Evolutionary conservation across 2,113 vertebrate genomes (phyloP).

Genomic region (Cephalopholis sonnerati): DNA sequence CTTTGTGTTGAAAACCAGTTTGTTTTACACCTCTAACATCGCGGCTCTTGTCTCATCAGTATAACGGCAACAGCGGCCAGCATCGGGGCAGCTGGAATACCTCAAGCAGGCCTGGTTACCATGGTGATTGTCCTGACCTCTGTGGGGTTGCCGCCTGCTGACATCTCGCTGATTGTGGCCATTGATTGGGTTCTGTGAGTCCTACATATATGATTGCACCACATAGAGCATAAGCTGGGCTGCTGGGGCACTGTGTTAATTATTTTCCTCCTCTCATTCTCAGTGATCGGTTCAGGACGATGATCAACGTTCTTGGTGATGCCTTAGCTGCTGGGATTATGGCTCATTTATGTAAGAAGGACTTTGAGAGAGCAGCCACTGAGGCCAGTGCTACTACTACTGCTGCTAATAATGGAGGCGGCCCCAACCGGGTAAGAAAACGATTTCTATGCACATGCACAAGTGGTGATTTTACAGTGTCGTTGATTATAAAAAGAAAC

Average conservation of each 20-base stretch:
- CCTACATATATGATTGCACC: neutral
- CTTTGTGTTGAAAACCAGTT: neutral
- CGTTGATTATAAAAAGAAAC: neutral
- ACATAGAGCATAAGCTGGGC: neutral
- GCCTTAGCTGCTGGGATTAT: conserved; percentile 89
- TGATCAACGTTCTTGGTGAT: conserved; percentile 89
- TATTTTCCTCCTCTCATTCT: neutral
- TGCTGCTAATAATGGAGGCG: conserved; percentile 16
- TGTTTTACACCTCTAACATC: neutral
- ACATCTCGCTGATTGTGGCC: conserved; percentile 90
- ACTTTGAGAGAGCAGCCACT: conserved; percentile 78
- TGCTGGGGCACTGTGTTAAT: neutral
- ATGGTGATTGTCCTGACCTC: conserved; percentile 93
- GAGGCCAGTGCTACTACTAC: neutral
- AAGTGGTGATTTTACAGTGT: neutral
- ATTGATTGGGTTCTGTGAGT: conserved; percentile 90
- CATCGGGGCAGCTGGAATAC: conserved; percentile 88
- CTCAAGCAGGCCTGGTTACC: conserved; percentile 89
- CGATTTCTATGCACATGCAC: neutral
- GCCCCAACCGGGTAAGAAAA: conserved; percentile 69
- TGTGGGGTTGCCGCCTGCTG: conserved; percentile 89
- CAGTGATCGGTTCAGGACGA: conserved; percentile 89
- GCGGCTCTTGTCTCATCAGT: conserved; percentile 50
- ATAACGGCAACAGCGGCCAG: conserved; percentile 85
- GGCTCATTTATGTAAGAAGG: conserved; percentile 86